Evolutionary conservation across 2,113 vertebrate species (phyloP).

Genomic region (Hemibagrus wyckioides): DNA sequence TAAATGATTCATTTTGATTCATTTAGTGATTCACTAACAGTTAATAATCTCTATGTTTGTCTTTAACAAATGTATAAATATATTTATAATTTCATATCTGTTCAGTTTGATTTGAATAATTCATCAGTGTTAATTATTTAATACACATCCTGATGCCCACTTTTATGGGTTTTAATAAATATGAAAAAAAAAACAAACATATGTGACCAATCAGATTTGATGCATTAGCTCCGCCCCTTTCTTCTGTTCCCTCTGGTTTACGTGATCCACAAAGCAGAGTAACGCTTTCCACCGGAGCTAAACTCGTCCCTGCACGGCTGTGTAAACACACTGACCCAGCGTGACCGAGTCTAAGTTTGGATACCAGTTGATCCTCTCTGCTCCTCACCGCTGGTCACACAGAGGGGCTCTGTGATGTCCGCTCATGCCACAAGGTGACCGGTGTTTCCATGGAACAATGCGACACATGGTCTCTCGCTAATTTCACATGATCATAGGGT

Average conservation of each 20-base stretch:
- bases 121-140: not conserved
- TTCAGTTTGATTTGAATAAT: too few relatives aligned
- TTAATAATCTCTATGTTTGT: too few relatives aligned
- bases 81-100: too few relatives aligned
- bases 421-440: slow-evolving; percentile 42
- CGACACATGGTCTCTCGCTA: not conserved
- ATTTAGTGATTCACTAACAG: not conserved
- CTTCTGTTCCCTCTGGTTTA: not conserved
- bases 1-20: not conserved
- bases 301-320: slow-evolving; percentile 6
- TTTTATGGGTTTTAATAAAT: not conserved
- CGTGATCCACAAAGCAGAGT: not conserved
- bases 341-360: slow-evolving; percentile 28
- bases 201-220: not conserved
- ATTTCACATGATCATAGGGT: not conserved
- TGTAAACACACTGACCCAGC: slow-evolving; percentile 9
- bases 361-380: slow-evolving; percentile 27
- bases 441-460: slow-evolving; percentile 22
- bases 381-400: not conserved
- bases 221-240: not conserved
- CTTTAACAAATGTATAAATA: too few relatives aligned
- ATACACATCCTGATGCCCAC: not conserved
- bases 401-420: slow-evolving; percentile 11
- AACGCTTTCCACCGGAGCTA: not conserved
- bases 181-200: too few relatives aligned